Conservation (phyloP, 2,113 vertebrate species). For the Emberiza fucata region DNA sequence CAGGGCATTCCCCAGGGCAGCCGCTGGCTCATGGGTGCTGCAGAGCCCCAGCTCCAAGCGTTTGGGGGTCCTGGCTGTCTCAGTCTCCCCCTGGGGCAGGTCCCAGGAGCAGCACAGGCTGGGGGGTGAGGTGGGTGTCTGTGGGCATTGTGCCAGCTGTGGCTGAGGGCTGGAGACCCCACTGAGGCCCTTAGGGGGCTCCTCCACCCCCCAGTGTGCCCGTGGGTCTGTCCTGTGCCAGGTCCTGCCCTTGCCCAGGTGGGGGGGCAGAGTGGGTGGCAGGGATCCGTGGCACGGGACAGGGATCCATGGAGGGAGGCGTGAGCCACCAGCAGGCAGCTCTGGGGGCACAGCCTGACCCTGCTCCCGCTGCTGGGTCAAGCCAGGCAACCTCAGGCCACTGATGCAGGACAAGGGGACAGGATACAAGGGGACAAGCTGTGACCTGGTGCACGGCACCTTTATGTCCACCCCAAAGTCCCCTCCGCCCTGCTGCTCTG, state of each 20-base stretch:
- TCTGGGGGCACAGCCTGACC: not conserved
- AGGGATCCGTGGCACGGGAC: rapidly evolving
- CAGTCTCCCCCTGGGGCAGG: not conserved
- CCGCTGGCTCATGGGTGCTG: not conserved
- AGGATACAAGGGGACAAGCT: not conserved
- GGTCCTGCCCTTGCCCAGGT: rapidly evolving
- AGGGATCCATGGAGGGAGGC: rapidly evolving
- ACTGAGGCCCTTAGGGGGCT: rapidly evolving
- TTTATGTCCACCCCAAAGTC: not conserved
- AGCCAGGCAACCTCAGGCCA: rapidly evolving
- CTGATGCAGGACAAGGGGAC: too few species aligned
- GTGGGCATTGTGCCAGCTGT: rapidly evolving
- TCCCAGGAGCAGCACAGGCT: not conserved
- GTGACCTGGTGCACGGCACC: rapidly evolving
- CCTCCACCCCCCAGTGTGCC: rapidly evolving
- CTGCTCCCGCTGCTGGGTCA: not conserved
- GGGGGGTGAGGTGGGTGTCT: not conserved
- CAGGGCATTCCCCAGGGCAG: not conserved
- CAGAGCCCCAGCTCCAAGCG: not conserved
- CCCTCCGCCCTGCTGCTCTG: not conserved
- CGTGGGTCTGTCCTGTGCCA: not conserved
- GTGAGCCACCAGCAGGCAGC: not conserved
- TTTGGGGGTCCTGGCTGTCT: not conserved
- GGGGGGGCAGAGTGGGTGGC: not conserved
- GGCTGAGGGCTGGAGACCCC: not conserved